Evolutionary conservation across 2,888 invertebrate species (phyloP), one percentile per base, ranked within the genome.

Genomic region (Pristionchus mayeri): DNA sequence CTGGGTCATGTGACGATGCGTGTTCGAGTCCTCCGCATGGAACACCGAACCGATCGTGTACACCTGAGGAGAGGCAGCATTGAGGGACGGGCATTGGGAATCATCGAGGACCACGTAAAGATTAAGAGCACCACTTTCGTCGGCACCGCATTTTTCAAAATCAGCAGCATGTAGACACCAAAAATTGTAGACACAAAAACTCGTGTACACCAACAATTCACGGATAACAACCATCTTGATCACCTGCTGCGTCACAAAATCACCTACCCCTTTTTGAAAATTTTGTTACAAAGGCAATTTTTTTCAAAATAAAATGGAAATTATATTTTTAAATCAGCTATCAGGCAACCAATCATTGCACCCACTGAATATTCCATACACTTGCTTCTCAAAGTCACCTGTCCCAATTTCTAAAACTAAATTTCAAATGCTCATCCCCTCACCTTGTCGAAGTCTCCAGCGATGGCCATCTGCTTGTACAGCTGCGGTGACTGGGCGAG

Each of bases 381-480:
- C n/a, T n/a, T n/a, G n/a, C n/a, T n/a, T n/a, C n/a, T n/a, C n/a
- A n/a, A n/a, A n/a, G n/a, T n/a, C n/a, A n/a, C n/a, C n/a, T n/a
- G n/a, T n/a, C n/a, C n/a, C n/a, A n/a, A n/a, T n/a, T n/a, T n/a
- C n/a, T n/a, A n/a, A n/a, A n/a, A n/a, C n/a, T 21, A 21, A 57
- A 24, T 57, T 57, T 57, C 57, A 7, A 7, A 57, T n/a, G 24
- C 57, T 18, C 13, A 50, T 71, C 13, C 44, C 44, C 44, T 18
- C 24, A 87, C 87, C 95, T 96, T 90, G 88, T 98, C 98, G 93
- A 99, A 98, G 94, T 99, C 99, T 13, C 96, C 97, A 0, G 98
- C 97, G 88, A 99, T 98, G 0, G 98, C 98, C 99, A 99, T 99
- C 95, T 99, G 99, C 93, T 99, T 99, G 94, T 99, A 99, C 0